These are phyloP conservation scores for Piprites chloris DNA, from an alignment of 2,113 vertebrate species.

Conservation along the genomic window DNA sequence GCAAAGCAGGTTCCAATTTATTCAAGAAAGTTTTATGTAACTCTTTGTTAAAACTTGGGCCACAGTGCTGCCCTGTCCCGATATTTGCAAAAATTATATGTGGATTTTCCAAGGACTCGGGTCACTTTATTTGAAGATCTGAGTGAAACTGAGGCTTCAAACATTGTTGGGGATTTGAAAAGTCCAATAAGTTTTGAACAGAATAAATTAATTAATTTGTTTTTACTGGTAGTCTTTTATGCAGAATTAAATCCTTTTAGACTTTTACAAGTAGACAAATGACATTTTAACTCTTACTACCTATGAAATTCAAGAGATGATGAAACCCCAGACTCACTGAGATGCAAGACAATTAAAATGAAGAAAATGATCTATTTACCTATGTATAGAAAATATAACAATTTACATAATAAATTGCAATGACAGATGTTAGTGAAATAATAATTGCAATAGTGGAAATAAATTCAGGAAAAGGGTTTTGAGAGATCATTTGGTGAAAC, in stretches of 20 bases:
- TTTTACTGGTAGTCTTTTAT: neutral
- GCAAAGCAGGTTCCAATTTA: neutral
- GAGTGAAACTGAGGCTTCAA: neutral
- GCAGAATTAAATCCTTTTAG: neutral
- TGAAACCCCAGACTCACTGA: neutral
- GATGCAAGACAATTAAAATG: neutral
- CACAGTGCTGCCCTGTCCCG: neutral
- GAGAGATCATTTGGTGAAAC: neutral
- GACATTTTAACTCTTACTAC: neutral
- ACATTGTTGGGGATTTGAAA: neutral
- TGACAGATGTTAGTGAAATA: neutral
- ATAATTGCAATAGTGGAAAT: neutral
- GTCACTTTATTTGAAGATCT: neutral
- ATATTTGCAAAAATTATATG: neutral
- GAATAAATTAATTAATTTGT: neutral
- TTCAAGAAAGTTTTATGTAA: neutral
- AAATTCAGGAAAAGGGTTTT: neutral
- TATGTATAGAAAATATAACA: neutral
- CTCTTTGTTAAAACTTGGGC: fast-evolving
- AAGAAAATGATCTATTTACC: neutral
- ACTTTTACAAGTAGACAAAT: neutral
- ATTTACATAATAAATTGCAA: neutral
- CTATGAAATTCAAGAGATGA: neutral
- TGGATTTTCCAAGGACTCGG: neutral
- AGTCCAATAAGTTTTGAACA: neutral